Evolutionary conservation across 2,797 vertebrate genomes (phyloP).

Genomic region (Gymnoscopelus braueri): DNA sequence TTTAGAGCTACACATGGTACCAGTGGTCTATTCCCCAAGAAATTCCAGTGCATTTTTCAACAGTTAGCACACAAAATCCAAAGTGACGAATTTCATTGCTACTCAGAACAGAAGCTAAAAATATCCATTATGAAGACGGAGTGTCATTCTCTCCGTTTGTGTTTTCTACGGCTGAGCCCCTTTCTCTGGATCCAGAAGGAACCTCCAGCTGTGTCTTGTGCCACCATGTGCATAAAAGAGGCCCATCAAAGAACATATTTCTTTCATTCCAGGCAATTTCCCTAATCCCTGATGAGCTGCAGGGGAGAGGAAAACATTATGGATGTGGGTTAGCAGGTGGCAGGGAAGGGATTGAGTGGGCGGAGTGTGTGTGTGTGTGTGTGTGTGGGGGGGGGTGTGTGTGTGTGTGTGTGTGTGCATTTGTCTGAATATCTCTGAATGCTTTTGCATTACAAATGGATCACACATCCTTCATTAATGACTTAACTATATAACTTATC

Average conservation of each 20-base stretch:
- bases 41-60: not conserved
- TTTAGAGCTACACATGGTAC: conserved; percentile 25
- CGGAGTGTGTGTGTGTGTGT: conserved; percentile 44
- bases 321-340: conserved; percentile 81
- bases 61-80: conserved; percentile 19
- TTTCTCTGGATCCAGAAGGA: conserved; percentile 65
- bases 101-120: conserved; percentile 26
- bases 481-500: conserved; percentile 40
- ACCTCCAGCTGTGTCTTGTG: conserved; percentile 80
- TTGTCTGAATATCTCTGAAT: conserved; percentile 23
- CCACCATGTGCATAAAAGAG: conserved; percentile 81
- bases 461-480: conserved; percentile 44
- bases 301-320: conserved; percentile 79
- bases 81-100: conserved; percentile 15
- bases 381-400: conserved; percentile 36
- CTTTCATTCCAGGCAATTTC: conserved; percentile 86
- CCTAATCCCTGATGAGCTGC: conserved; percentile 85
- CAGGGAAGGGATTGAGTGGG: conserved; percentile 61
- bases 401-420: conserved; percentile 49
- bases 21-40: conserved; percentile 30
- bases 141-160: conserved; percentile 31
- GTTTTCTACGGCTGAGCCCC: conserved; percentile 59
- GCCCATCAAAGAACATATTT: conserved; percentile 85
- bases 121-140: conserved; percentile 29
- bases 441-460: conserved; percentile 52